Evolutionary conservation across 2,888 invertebrate species (phyloP).

Genomic region (Lissonota sp.): DNA sequence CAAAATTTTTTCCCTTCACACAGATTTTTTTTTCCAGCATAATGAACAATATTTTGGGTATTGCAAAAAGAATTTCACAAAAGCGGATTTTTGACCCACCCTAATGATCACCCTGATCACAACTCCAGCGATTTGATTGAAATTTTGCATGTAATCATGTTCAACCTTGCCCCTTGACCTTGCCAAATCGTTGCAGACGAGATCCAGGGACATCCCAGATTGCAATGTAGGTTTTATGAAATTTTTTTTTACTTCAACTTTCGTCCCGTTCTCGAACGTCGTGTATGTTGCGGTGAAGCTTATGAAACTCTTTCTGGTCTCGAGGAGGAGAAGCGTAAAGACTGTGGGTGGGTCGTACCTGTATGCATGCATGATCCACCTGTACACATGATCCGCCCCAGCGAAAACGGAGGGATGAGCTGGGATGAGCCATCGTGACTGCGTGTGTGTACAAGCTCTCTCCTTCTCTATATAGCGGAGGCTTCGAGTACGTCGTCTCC

Average conservation of each 20-base stretch:
- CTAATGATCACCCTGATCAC: no score
- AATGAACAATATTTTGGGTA: no score
- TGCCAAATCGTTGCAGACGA: no score
- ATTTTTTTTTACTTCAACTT: neutral
- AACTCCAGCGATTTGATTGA: no score
- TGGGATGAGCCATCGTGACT: constrained; percentile 68
- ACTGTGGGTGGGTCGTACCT: constrained; percentile 28
- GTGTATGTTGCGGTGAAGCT: constrained; percentile 14
- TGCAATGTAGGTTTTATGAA: neutral
- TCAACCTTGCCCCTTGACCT: no score
- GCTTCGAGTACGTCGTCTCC: constrained; percentile 56
- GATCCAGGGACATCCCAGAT: no score
- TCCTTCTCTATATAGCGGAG: constrained; percentile 12
- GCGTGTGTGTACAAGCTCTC: constrained; percentile 31
- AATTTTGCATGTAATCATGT: no score
- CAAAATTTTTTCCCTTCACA: no score
- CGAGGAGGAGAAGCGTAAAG: constrained; percentile 1
- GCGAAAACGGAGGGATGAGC: constrained; percentile 4
- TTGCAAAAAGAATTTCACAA: no score
- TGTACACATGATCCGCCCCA: constrained; percentile 40
- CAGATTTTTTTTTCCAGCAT: no score
- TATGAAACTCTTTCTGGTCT: constrained; percentile 43
- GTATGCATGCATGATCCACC: constrained; percentile 30
- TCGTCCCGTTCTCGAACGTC: no score
- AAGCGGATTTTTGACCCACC: no score